Base-by-base conservation (phyloP, 2,888 invertebrate species). In the Leptogaster cylindrica region DNA sequence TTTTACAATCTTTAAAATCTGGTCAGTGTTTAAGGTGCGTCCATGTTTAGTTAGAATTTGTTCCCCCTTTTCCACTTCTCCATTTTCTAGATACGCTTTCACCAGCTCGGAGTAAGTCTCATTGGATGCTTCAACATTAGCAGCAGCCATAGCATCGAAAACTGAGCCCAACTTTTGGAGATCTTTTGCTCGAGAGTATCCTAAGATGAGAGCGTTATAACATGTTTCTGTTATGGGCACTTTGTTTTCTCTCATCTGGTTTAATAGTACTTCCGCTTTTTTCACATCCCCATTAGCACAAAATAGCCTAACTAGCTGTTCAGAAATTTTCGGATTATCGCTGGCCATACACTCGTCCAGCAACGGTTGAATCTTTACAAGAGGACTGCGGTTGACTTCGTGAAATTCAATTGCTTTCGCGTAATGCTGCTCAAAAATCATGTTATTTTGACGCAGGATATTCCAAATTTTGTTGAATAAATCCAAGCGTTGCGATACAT, bases 191-290 rank as follows among this genome's bases (percentile, higher is more conserved):
- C 74, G 74, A 0, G 76, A 76, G 76, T 89, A 85, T 8, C 85
- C 86, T 65, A 87, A 75, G 7, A 89, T 83, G 0, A 90, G 79
- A 0, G 84, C 82, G 72, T 86, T 86, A 64, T 88, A 88, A 16
- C 86, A 79, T 67, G 78, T 79, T 73, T 87, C 86, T n/a, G 84
- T 85, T 0, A 86, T 80, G 0, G 86, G 77, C 46, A 85, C 76
- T 1, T 79, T 79, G 14, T 79, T 78, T 1, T 81, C 74, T 72
- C 87, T 87, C 86, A 89, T 89, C 50, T 84, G 83, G 1, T 84
- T 79, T 65, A 90, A 79, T 4, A 89, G 80, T 52, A 78, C 77
- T 73, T 84, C 83, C 0, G 86, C 83, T 74, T 86, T 83, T 28
- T 84, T 81, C 14, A 86, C 75, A 73, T 88, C 84, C 10, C 88